A percentile compares a stretch with the other conserved stretches of the same genome.
Conservation (phyloP, 2,888 invertebrate genomes). For the Ferrisia virgata region DNA sequence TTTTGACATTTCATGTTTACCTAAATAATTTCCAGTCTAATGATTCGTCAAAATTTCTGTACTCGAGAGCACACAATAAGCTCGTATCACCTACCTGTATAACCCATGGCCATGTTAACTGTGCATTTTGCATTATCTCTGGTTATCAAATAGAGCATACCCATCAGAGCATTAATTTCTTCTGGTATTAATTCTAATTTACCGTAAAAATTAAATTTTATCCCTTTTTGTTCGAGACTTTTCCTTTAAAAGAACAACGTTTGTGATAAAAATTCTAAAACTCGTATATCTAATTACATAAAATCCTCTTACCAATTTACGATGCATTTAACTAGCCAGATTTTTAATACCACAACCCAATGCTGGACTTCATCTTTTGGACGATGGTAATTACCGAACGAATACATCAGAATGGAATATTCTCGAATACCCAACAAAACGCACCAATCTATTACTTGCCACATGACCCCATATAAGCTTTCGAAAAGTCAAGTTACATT, state of each 20-base stretch:
- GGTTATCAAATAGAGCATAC: conserved; percentile 31
- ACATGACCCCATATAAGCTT: conserved; percentile 24
- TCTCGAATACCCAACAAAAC: conserved; percentile 27
- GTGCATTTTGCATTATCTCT: background rate
- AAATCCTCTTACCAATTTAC: conserved; percentile 30
- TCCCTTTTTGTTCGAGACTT: conserved; percentile 36
- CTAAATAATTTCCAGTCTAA: background rate
- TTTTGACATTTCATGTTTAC: conserved; percentile 36
- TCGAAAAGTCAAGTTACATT: background rate
- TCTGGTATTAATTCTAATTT: conserved; percentile 33
- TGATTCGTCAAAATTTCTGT: background rate
- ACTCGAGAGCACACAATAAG: too few relatives aligned
- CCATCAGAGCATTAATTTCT: conserved; percentile 36
- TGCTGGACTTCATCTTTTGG: conserved; percentile 39
- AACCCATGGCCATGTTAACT: conserved; percentile 44
- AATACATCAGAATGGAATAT: conserved; percentile 41
- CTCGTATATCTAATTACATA: background rate
- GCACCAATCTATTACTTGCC: conserved; percentile 44
- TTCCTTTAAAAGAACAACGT: conserved; percentile 7
- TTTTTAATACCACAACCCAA: conserved; percentile 36
- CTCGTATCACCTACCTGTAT: conserved; percentile 43
- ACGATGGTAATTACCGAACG: conserved; percentile 40
- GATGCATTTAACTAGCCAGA: conserved; percentile 36
- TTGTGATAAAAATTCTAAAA: background rate
- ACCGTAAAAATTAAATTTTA: conserved; percentile 40